Conservation (phyloP, 2,113 vertebrate genomes). For the Ciconia maguari region DNA sequence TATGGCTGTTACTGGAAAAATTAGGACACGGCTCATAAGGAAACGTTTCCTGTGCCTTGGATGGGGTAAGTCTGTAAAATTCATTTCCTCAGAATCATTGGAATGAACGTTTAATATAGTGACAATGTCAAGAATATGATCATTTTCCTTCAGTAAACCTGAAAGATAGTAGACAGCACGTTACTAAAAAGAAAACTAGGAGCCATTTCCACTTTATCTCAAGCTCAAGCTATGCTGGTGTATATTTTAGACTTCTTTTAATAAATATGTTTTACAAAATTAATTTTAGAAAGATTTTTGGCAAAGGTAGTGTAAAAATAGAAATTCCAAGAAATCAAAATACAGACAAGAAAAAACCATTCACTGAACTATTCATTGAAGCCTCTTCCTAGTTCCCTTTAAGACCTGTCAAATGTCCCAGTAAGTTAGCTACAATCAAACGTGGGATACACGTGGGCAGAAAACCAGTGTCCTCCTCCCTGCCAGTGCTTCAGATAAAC, state of each 20-base stretch:
- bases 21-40: constrained; percentile 95
- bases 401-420: constrained; percentile 74
- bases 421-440: constrained; percentile 85
- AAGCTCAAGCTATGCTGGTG: not conserved
- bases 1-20: constrained; percentile 99
- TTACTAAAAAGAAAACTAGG: not conserved
- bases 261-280: constrained; percentile 17
- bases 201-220: not conserved
- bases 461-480: constrained; percentile 21
- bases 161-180: not conserved
- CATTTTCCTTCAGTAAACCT: constrained; percentile 1
- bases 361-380: constrained; percentile 45
- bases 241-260: not conserved
- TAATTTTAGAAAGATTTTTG: constrained; percentile 35
- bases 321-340: constrained; percentile 32
- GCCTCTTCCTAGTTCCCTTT: constrained; percentile 73
- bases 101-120: not conserved
- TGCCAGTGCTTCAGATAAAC: not conserved
- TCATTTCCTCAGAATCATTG: not conserved
- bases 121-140: not conserved
- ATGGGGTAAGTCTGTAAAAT: constrained; percentile 86
- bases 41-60: constrained; percentile 98
- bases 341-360: constrained; percentile 9
- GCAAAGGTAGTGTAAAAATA: too few species aligned
- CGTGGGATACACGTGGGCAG: not conserved